Conservation (phyloP, 1,140 invertebrate species). For the Lanistes nyassanus region DNA sequence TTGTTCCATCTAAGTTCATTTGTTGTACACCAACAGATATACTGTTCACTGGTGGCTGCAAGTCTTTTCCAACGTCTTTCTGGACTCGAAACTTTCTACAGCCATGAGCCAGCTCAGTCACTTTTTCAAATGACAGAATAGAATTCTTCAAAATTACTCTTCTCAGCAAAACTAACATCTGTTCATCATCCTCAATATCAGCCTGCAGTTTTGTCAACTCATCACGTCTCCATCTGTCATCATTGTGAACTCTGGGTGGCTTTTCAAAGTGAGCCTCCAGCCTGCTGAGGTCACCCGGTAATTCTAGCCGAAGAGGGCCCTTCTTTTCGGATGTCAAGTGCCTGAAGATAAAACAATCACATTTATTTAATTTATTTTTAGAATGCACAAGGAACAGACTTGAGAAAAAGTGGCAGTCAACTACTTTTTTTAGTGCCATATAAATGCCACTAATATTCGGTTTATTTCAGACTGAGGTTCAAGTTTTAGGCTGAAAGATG, state of each 20-base stretch:
- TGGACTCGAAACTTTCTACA: constrained; percentile 14
- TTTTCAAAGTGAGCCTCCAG: constrained; percentile 89
- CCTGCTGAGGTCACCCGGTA: constrained; percentile 66
- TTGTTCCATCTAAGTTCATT: too few species aligned
- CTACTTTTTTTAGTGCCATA: not conserved
- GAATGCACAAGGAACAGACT: not conserved
- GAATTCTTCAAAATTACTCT: not conserved
- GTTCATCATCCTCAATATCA: constrained; percentile 14
- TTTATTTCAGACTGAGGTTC: too few species aligned
- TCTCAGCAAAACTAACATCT: not conserved
- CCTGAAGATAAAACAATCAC: too few species aligned
- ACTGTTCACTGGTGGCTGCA: not conserved
- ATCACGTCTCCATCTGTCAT: constrained; percentile 79
- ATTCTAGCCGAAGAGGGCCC: not conserved
- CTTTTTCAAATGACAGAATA: constrained; percentile 24
- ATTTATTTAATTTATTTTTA: too few species aligned
- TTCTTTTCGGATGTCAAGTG: too few species aligned
- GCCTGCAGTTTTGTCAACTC: constrained; percentile 50
- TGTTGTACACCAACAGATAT: too few species aligned
- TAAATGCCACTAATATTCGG: too few species aligned
- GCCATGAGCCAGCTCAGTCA: constrained; percentile 27
- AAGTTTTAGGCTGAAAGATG: too few species aligned
- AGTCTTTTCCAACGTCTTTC: constrained; percentile 15
- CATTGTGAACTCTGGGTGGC: constrained; percentile 87
- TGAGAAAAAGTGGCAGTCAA: not conserved